phyloP scores from a whole-genome alignment of 1,140 invertebrate genomes.

The Ceratina japonica region DNA sequence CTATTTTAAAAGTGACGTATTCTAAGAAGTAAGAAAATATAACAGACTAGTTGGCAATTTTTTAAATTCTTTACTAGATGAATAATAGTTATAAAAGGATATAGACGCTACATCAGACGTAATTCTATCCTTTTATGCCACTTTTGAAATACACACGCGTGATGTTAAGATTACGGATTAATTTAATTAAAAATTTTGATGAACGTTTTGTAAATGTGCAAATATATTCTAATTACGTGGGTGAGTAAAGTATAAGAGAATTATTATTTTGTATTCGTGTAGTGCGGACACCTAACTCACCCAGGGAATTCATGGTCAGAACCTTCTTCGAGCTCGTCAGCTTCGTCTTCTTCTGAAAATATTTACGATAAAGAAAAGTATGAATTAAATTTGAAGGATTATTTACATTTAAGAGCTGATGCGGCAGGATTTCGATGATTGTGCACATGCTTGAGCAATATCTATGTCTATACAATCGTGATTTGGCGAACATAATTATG shows the following conservation, averaged over 20 bases:
- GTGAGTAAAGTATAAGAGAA: slow-evolving; percentile 28
- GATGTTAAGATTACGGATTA: slow-evolving; percentile 28
- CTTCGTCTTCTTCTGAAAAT: slow-evolving; percentile 82
- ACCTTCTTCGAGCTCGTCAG: slow-evolving; percentile 82
- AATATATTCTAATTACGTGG: slow-evolving; percentile 17
- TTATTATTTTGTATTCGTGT: slow-evolving; percentile 40
- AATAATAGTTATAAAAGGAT: too few species aligned
- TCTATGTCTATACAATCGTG: too few species aligned
- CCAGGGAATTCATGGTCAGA: slow-evolving; percentile 82
- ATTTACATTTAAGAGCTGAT: not conserved
- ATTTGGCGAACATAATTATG: too few species aligned
- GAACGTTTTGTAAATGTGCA: slow-evolving; percentile 34
- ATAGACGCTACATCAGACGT: too few species aligned
- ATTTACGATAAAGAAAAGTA: slow-evolving; percentile 33
- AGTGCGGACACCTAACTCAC: slow-evolving; percentile 72
- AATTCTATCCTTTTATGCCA: too few species aligned
- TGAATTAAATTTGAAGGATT: slow-evolving; percentile 15
- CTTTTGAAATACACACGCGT: not conserved
- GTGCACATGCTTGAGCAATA: too few species aligned
- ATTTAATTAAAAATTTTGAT: slow-evolving; percentile 24
- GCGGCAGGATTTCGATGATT: not conserved
- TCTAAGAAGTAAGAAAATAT: too few species aligned
- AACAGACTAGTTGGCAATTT: too few species aligned
- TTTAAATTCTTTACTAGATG: too few species aligned
- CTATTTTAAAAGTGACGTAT: too few species aligned